Base-by-base conservation (phyloP, 1,140 invertebrate species). In the Planococcus citri region DNA sequence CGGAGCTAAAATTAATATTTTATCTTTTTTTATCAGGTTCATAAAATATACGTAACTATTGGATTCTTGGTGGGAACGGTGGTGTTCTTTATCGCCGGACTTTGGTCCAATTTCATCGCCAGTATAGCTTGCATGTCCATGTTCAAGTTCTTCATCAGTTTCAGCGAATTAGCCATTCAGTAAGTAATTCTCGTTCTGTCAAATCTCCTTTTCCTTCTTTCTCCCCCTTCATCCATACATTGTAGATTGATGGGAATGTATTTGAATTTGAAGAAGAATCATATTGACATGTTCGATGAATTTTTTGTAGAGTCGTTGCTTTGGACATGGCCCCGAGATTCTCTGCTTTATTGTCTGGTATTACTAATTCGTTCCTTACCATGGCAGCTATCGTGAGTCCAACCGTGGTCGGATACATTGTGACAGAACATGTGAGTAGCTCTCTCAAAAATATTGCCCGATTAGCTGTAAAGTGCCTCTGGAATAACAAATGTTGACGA, bases 111-210 rank as follows among this genome's bases (percentile, higher is more conserved):
- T 20, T 51, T 51, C 17, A 6, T 51, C 10, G 41, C 17, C 41
- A 51, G 41, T 17, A 51, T 51, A 4, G 41, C 17, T 4, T 51
- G 41, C 17, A 51, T 51, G 41, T 51, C 41, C 2, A 17, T 51
- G n/a, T 51, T 51, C 41, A 51, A 51, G 17, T 51, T 51, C n/a
- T 51, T 51, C 41, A 51, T 51, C 41, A 51, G 41, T 51, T 51
- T 51, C 17, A 51, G 41, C 41, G 41, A 51, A 51, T 51, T 51
- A 51, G 41, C 41, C 41, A 51, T 51, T 17, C 41, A 51, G 41
- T 51, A 51, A 51, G 41, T 37, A 8, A 37, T 14, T n/a, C n/a
- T n/a, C n/a, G 33, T 14, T 8, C 33, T 37, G 14, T 37, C 33
- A n/a, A n/a, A n/a, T n/a, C n/a, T n/a, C n/a, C n/a, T n/a, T n/a